Base-by-base conservation (phyloP, 2,888 invertebrate genomes). In the Drosophila suboccidentalis region DNA sequence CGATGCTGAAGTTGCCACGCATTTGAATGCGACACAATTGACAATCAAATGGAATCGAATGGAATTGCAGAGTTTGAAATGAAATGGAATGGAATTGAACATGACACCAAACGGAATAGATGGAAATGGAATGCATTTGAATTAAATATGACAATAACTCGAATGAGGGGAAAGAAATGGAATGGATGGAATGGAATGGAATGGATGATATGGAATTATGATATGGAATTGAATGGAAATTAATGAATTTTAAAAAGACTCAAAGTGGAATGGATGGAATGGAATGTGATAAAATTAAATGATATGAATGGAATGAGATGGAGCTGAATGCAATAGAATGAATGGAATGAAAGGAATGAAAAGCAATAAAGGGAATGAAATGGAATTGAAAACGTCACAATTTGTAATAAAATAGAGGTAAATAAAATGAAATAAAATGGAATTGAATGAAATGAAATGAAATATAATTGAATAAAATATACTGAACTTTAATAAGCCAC, bases 1-100 rank as follows among this genome's bases (percentile, higher is more conserved):
- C 53, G 71, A 32, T 62, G 70, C 36, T 46, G 62, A 58, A 71
- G 71, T 58, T 71, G 71, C 55, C 29, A 46, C 62, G 62, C 62
- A 71, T 70, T 71, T 63, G 49, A 68, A 68, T 49, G 63, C 53
- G 47, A 50, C 34, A 26, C 29, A 47, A 38, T 47, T 53, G 55
- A 26, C 54, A 57, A 57, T 19, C 44, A 34, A 46, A 36, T 36
- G 34, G 57, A 57, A 57, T 46, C 57, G 44, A 46, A 26, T 46
- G 15, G 57, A 46, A 57, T 46, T 15, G 55, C 9, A 55, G 22
- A 46, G n/a, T 15, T 13, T 29, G 17, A 32, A 43, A 43, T 13
- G 43, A n/a, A 55, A 44, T 44, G 32, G 26, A 32, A 17, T 32
- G 4, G 26, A 4, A 22, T 22, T 22, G 5, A 15, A 15, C 6